Percentiles rank a stretch among this genome's conserved stretches.
These are phyloP conservation scores for Agrochola lota DNA, from an alignment of 2,888 invertebrate genomes.

Conservation along the genomic window DNA sequence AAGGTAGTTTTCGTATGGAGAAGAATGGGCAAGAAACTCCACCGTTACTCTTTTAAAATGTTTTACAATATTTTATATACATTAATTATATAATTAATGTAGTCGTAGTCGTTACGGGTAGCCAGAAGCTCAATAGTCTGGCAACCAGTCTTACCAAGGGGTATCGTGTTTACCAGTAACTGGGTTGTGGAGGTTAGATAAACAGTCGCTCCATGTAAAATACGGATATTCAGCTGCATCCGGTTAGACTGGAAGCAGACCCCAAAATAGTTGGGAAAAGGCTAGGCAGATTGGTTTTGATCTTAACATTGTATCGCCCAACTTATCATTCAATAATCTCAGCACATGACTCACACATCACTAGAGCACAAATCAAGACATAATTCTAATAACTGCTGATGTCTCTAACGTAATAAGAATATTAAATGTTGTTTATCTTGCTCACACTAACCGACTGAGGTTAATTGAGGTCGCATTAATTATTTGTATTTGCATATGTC, in stretches of 20 bases:
- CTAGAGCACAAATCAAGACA: slow-evolving; percentile 40
- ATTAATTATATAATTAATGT: too few species aligned
- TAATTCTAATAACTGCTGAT: slow-evolving; percentile 32
- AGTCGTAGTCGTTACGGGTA: neutral
- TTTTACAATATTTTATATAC: too few species aligned
- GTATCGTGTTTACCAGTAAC: neutral
- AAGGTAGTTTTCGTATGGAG: too few species aligned
- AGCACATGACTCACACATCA: slow-evolving; percentile 14
- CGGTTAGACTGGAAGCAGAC: neutral
- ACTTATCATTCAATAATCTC: neutral
- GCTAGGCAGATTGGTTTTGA: neutral
- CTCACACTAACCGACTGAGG: slow-evolving; percentile 17
- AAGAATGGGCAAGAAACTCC: too few species aligned
- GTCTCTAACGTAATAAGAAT: slow-evolving; percentile 39
- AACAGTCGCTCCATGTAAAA: neutral
- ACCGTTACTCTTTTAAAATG: too few species aligned
- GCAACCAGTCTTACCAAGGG: neutral
- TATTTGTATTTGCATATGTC: slow-evolving; percentile 48
- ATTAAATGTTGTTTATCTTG: slow-evolving; percentile 45
- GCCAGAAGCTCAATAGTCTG: neutral
- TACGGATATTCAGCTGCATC: neutral
- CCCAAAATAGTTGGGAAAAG: neutral
- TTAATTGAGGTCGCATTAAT: slow-evolving; percentile 55
- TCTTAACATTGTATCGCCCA: neutral
- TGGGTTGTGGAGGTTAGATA: neutral